Percentiles rank a stretch among this genome's conserved stretches.
Evolutionary conservation across 1,140 invertebrate species (phyloP).

Genomic region (Drosophila lacertosa): DNA sequence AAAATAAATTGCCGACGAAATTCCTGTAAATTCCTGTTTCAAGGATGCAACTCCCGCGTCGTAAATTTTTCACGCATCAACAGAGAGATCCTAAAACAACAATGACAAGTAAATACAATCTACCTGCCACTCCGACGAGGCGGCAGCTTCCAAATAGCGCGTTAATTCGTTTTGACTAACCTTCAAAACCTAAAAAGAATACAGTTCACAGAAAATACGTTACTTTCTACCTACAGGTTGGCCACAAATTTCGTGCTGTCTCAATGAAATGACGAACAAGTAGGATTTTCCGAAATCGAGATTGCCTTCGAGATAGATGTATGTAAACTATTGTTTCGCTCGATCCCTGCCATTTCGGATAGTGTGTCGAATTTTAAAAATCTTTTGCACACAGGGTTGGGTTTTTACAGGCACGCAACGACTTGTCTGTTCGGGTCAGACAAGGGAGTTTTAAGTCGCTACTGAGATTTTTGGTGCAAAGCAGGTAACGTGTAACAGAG

Average conservation of each 20-base stretch:
- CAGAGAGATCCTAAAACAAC: slow-evolving; percentile 64
- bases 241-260: slow-evolving; percentile 38
- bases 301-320: slow-evolving; percentile 65
- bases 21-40: slow-evolving; percentile 60
- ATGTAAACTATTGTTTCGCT: slow-evolving; percentile 61
- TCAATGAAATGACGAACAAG: slow-evolving; percentile 74
- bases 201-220: slow-evolving; percentile 68
- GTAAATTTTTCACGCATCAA: slow-evolving; percentile 72
- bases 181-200: slow-evolving; percentile 55
- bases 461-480: slow-evolving; percentile 42
- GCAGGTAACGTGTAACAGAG: slow-evolving; percentile 48
- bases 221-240: slow-evolving; percentile 70
- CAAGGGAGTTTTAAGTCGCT: slow-evolving; percentile 55
- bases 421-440: slow-evolving; percentile 57
- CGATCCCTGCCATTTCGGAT: slow-evolving; percentile 51
- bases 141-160: slow-evolving; percentile 63
- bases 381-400: slow-evolving; percentile 42
- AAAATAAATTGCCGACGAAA: slow-evolving; percentile 69
- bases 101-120: slow-evolving; percentile 73
- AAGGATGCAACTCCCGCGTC: slow-evolving; percentile 50
- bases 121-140: slow-evolving; percentile 57
- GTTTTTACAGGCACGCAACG: slow-evolving; percentile 54
- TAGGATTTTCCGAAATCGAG: slow-evolving; percentile 63
- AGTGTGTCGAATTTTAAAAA: slow-evolving; percentile 79
- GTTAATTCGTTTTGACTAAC: slow-evolving; percentile 81